A percentile compares a stretch with the other conserved stretches of the same genome.
Conservation (phyloP, 2,888 invertebrate species). For the Chymomyza fuscimana region DNA sequence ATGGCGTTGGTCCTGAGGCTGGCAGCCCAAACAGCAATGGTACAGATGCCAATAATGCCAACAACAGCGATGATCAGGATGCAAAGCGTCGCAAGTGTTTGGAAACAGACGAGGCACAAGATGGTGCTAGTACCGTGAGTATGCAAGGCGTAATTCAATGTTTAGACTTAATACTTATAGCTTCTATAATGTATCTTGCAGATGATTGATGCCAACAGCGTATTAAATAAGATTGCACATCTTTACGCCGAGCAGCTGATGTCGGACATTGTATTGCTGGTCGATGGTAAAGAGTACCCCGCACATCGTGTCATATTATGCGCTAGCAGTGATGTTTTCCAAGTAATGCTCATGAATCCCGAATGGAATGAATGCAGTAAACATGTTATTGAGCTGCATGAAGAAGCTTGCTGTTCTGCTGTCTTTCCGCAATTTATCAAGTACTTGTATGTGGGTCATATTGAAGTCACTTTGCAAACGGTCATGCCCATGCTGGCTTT, state of each 20-base stretch:
- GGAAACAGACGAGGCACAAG: slow-evolving; percentile 55
- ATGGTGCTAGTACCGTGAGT: slow-evolving; percentile 67
- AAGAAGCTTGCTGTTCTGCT: slow-evolving; percentile 90
- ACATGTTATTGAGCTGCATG: slow-evolving; percentile 90
- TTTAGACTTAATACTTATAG: background rate
- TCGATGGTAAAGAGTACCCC: slow-evolving; percentile 90
- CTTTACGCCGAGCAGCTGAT: slow-evolving; percentile 92
- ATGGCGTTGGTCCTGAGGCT: slow-evolving; percentile 11
- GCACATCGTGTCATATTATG: slow-evolving; percentile 95
- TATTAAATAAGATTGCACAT: slow-evolving; percentile 89
- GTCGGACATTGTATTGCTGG: slow-evolving; percentile 93
- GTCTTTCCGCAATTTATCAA: slow-evolving; percentile 94
- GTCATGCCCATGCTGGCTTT: slow-evolving; percentile 93
- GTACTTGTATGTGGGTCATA: slow-evolving; percentile 93
- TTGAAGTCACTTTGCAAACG: slow-evolving; percentile 89
- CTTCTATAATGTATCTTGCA: slow-evolving; percentile 70
- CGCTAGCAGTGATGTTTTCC: slow-evolving; percentile 96
- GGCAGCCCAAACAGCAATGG: slow-evolving; percentile 31
- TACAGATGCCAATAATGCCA: slow-evolving; percentile 31
- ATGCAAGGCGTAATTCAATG: slow-evolving; percentile 13
- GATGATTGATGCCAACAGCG: slow-evolving; percentile 92
- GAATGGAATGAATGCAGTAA: slow-evolving; percentile 95
- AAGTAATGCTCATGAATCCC: slow-evolving; percentile 97
- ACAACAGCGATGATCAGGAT: slow-evolving; percentile 53
- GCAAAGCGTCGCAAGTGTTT: slow-evolving; percentile 62